Conservation (phyloP, 2,888 invertebrate genomes). For the Spicauda simplicius region DNA sequence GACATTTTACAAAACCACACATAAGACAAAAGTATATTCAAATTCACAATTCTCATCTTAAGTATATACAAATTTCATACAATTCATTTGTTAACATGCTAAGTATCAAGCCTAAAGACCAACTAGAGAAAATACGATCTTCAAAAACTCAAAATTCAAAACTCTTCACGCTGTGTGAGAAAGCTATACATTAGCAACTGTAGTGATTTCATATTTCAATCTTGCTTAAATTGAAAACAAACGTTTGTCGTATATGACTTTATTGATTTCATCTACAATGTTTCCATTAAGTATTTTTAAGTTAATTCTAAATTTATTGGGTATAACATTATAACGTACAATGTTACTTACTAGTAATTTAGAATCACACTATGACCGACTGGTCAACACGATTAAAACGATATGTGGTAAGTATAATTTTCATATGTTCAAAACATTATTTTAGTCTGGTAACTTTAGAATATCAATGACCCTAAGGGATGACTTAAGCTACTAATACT, state of each 20-base stretch:
- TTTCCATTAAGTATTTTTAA: constrained; percentile 57
- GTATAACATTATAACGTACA: constrained; percentile 59
- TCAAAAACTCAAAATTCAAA: constrained; percentile 28
- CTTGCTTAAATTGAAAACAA: constrained; percentile 77
- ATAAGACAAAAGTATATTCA: constrained; percentile 29
- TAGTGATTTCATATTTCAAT: constrained; percentile 81
- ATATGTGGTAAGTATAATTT: constrained; percentile 24
- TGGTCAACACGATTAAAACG: constrained; percentile 19
- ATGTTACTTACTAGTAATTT: constrained; percentile 25
- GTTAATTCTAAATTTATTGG: constrained; percentile 83
- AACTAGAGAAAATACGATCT: constrained; percentile 66
- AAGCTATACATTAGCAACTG: constrained; percentile 41
- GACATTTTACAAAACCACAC: constrained; percentile 36
- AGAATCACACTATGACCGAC: constrained; percentile 25
- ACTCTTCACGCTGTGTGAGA: constrained; percentile 75
- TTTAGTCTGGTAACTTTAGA: constrained; percentile 30
- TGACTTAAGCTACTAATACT: constrained; percentile 18
- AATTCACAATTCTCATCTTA: constrained; percentile 34
- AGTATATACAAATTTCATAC: constrained; percentile 30
- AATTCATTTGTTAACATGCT: constrained; percentile 56
- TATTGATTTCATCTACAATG: constrained; percentile 59
- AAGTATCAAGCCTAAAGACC: constrained; percentile 73
- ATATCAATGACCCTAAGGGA: constrained; percentile 27
- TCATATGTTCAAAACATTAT: constrained; percentile 31
- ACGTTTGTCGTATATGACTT: constrained; percentile 49